These are phyloP conservation scores for Capreolus pygargus DNA, from an alignment of 2,113 vertebrate species.

Conservation along the genomic window DNA sequence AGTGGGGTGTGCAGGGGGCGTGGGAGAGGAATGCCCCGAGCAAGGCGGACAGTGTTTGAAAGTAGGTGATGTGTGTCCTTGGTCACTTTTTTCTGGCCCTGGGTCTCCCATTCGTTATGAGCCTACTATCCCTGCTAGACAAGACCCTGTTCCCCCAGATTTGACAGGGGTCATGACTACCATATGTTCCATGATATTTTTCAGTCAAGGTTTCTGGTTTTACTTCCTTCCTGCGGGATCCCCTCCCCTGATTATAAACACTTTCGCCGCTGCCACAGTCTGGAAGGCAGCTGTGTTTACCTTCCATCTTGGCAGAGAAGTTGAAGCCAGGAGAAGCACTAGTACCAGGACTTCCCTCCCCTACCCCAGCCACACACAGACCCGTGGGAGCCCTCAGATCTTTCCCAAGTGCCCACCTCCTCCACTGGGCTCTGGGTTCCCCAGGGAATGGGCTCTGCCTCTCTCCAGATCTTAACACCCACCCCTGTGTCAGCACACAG, in stretches of 20 bases:
- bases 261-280: neutral
- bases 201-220: neutral
- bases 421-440: neutral
- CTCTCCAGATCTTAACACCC: neutral
- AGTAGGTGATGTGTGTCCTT: neutral
- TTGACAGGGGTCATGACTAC: neutral
- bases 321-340: neutral
- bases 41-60: neutral
- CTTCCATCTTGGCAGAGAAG: neutral
- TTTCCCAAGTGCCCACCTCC: neutral
- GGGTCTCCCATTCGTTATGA: neutral
- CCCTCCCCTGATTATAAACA: neutral
- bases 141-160: neutral
- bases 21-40: neutral
- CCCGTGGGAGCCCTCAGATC: neutral
- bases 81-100: neutral
- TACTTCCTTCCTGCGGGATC: neutral
- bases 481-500: neutral
- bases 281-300: neutral
- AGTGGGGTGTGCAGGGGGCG: accelerated
- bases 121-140: neutral
- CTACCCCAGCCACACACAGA: neutral
- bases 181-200: neutral
- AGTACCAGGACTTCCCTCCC: neutral
- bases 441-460: neutral